These are phyloP conservation scores for Cynoglossus semilaevis DNA, from an alignment of 2,113 vertebrate species.

Conservation along the genomic window DNA sequence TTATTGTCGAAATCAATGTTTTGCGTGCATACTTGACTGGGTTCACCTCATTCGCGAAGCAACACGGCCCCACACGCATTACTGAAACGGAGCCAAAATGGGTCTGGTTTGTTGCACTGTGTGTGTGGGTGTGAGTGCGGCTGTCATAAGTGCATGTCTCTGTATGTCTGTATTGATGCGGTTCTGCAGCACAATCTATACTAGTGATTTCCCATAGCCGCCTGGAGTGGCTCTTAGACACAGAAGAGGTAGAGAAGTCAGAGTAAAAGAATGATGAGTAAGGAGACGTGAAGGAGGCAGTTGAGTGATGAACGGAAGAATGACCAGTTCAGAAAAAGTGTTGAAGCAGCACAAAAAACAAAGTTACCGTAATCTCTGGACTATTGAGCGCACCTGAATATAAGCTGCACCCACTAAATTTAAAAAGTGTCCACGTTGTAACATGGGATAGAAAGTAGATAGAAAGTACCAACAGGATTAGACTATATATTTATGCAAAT, in stretches of 20 bases:
- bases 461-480: too few relatives aligned
- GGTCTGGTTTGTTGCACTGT: conserved; percentile 31
- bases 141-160: conserved; percentile 17
- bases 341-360: too few relatives aligned
- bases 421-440: too few relatives aligned
- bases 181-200: conserved; percentile 65
- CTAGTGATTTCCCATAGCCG: conserved; percentile 69
- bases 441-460: too few relatives aligned
- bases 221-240: conserved; percentile 65
- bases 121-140: conserved; percentile 11
- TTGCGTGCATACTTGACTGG: conserved; percentile 15
- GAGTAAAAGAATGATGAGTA: conserved; percentile 15
- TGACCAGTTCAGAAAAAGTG: not conserved
- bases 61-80: not conserved
- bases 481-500: too few relatives aligned
- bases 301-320: not conserved
- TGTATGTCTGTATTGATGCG: conserved; percentile 45
- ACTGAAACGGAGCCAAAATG: conserved; percentile 25
- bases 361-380: too few relatives aligned
- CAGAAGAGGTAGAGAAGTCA: conserved; percentile 21
- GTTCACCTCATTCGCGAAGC: conserved; percentile 1
- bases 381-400: too few relatives aligned
- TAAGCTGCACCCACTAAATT: too few relatives aligned
- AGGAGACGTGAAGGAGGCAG: conserved; percentile 1
- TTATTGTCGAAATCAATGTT: conserved; percentile 29